Evolutionary conservation across 2,113 vertebrate species (phyloP).

Genomic region (Colinus virginianus): DNA sequence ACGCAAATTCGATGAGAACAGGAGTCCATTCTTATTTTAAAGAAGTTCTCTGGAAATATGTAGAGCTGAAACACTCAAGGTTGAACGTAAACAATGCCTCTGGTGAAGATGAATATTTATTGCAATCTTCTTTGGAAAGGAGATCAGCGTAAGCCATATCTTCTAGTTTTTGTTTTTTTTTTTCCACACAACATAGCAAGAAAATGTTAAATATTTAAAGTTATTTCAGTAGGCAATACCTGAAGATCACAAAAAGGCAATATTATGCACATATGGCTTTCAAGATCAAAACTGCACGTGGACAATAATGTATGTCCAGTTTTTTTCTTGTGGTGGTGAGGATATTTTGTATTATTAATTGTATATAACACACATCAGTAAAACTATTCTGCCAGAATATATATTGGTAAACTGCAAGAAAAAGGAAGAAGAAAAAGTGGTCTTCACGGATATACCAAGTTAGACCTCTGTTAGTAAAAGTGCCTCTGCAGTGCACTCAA

Average conservation of each 20-base stretch:
- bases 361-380: neutral
- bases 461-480: neutral
- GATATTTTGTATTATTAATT: neutral
- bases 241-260: neutral
- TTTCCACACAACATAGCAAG: neutral
- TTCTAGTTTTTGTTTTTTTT: neutral
- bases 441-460: neutral
- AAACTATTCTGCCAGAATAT: neutral
- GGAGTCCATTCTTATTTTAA: neutral
- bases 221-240: neutral
- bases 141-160: neutral
- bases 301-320: neutral
- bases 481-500: neutral
- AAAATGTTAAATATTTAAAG: constrained; percentile 32
- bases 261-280: neutral
- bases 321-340: neutral
- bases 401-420: neutral
- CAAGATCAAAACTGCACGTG: neutral
- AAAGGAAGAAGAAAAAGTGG: neutral
- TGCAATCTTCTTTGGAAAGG: constrained; percentile 3
- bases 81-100: constrained; percentile 28
- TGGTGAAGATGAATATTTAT: constrained; percentile 50
- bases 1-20: neutral
- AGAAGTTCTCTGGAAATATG: neutral
- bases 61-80: neutral